These are phyloP conservation scores for Eretmochelys imbricata DNA, from an alignment of 2,113 vertebrate genomes.

Conservation along the genomic window DNA sequence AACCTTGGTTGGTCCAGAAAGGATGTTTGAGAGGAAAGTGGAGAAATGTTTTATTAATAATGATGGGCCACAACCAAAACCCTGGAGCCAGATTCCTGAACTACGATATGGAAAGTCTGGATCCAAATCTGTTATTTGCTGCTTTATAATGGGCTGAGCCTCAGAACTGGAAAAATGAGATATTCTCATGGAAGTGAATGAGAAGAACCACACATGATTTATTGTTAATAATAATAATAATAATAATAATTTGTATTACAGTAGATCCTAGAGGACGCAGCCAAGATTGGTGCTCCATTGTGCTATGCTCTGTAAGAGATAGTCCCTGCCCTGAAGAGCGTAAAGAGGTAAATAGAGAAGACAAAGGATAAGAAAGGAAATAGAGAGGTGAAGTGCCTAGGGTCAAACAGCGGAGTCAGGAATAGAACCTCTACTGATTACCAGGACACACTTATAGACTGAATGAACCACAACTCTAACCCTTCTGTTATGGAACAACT, in stretches of 20 bases:
- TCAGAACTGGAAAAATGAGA: conserved; percentile 4
- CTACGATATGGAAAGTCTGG: conserved; percentile 36
- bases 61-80: conserved; percentile 29
- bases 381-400: background rate
- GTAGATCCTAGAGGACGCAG: background rate
- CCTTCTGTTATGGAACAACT: background rate
- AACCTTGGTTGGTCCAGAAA: conserved; percentile 58
- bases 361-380: accelerated
- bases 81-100: conserved; percentile 32
- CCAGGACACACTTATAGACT: accelerated
- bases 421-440: background rate
- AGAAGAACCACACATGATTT: background rate
- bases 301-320: background rate
- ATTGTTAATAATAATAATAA: background rate
- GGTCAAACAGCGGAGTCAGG: background rate
- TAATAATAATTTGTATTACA: background rate
- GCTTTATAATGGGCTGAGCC: conserved; percentile 37
- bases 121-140: conserved; percentile 24
- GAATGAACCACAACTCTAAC: background rate
- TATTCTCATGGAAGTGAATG: conserved; percentile 26
- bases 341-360: background rate
- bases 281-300: background rate
- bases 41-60: conserved; percentile 56
- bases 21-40: conserved; percentile 53
- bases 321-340: background rate